Conservation (phyloP, 1,140 invertebrate genomes). For the Hypsibius dujardini region DNA sequence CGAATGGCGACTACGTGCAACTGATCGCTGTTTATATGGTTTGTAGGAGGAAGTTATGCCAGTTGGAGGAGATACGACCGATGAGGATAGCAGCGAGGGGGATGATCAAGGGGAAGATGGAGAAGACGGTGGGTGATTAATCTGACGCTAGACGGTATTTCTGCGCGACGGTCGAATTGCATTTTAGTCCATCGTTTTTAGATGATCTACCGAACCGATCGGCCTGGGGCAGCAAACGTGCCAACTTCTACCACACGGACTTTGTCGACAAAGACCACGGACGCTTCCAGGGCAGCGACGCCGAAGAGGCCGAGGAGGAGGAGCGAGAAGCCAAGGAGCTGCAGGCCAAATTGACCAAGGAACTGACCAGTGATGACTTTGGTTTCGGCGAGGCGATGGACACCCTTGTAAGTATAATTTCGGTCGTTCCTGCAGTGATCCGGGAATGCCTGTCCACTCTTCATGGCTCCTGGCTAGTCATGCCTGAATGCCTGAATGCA, state of each 20-base stretch:
- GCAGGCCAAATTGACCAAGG: conserved; percentile 53
- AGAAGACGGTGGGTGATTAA: neutral
- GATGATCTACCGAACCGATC: conserved; percentile 49
- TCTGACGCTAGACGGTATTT: too few species aligned
- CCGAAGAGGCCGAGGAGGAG: conserved; percentile 54
- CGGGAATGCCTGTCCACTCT: too few species aligned
- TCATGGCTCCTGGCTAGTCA: too few species aligned
- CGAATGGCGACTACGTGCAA: too few species aligned
- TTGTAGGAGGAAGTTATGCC: conserved; percentile 27
- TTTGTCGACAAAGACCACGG: conserved; percentile 70
- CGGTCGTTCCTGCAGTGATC: too few species aligned
- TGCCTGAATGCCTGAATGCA: too few species aligned
- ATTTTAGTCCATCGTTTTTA: conserved; percentile 16
- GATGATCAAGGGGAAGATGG: conserved; percentile 22
- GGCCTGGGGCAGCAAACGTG: conserved; percentile 66
- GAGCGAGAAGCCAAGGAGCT: conserved; percentile 65
- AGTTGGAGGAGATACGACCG: conserved; percentile 25
- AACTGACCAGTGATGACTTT: conserved; percentile 63
- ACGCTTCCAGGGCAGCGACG: conserved; percentile 30
- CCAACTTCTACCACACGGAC: conserved; percentile 61
- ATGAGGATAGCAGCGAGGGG: conserved; percentile 26
- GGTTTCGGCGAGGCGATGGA: conserved; percentile 41
- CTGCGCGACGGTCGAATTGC: too few species aligned
- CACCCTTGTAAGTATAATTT: conserved; percentile 19
- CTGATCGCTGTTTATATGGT: neutral